phyloP scores from a whole-genome alignment of 2,888 invertebrate species.

The Conistra vaccinii region DNA sequence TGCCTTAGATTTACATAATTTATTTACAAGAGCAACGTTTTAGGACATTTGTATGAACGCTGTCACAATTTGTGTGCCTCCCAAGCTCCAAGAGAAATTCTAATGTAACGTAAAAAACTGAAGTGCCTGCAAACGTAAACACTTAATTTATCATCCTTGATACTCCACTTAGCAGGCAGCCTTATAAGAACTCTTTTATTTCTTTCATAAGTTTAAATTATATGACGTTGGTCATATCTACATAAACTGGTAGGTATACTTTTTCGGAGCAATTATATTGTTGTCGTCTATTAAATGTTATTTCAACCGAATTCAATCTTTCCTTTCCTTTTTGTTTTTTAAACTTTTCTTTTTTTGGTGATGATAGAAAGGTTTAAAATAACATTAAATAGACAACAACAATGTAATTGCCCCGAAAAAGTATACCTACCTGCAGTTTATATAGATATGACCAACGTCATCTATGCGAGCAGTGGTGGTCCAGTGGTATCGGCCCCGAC shows the following conservation, averaged over 20 bases:
- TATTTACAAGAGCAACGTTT: slow-evolving; percentile 67
- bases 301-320: too few relatives aligned
- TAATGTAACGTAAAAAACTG: slow-evolving; percentile 32
- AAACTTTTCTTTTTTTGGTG: too few relatives aligned
- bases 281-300: not conserved
- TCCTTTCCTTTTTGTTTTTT: too few relatives aligned
- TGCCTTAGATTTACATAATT: slow-evolving; percentile 74
- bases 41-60: slow-evolving; percentile 48
- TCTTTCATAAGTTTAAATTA: not conserved
- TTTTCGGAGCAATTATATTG: not conserved
- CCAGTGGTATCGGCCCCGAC: too few relatives aligned
- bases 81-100: slow-evolving; percentile 24
- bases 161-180: slow-evolving; percentile 5
- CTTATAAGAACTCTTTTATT: not conserved
- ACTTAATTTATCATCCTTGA: slow-evolving; percentile 43
- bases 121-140: slow-evolving; percentile 29
- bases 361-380: too few relatives aligned
- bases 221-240: not conserved
- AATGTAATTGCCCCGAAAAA: too few relatives aligned
- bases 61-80: slow-evolving; percentile 54
- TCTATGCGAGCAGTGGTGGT: too few relatives aligned
- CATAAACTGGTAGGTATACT: not conserved
- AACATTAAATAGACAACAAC: too few relatives aligned
- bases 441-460: too few relatives aligned
- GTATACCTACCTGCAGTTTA: too few relatives aligned